These are phyloP conservation scores for Microtus pennsylvanicus DNA, from an alignment of 2,113 vertebrate species.

Conservation along the genomic window DNA sequence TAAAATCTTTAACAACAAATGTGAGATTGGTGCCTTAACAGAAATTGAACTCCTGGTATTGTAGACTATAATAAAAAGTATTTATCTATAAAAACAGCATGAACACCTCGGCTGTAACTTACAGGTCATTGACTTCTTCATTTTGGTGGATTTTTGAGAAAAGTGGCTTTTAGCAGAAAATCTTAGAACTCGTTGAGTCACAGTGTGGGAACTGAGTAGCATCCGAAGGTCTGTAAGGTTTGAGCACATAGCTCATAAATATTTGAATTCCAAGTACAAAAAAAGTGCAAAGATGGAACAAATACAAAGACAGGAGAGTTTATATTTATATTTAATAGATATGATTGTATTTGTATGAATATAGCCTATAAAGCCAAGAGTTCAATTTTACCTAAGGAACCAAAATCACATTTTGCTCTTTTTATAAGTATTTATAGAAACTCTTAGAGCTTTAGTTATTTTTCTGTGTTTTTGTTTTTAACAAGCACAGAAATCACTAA, in stretches of 20 bases:
- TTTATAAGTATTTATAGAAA: neutral
- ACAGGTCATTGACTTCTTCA: slow-evolving; percentile 80
- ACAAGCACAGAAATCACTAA: neutral
- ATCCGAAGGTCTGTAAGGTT: slow-evolving; percentile 51
- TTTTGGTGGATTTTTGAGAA: slow-evolving; percentile 74
- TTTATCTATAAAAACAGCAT: slow-evolving; percentile 79
- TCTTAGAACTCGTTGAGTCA: slow-evolving; percentile 47
- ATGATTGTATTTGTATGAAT: slow-evolving; percentile 49
- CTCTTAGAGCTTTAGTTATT: neutral
- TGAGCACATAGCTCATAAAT: slow-evolving; percentile 77
- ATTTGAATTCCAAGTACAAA: slow-evolving; percentile 67
- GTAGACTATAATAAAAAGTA: slow-evolving; percentile 76
- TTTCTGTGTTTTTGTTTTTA: neutral
- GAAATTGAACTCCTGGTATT: slow-evolving; percentile 74
- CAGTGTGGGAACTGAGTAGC: slow-evolving; percentile 43
- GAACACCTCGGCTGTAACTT: slow-evolving; percentile 80
- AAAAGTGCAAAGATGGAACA: slow-evolving; percentile 45
- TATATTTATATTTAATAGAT: neutral
- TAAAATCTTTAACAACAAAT: neutral
- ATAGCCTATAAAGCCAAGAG: slow-evolving; percentile 53
- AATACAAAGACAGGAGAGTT: slow-evolving; percentile 52
- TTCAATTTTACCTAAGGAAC: slow-evolving; percentile 77
- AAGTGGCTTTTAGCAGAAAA: slow-evolving; percentile 75
- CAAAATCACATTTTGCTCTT: neutral
- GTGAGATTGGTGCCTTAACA: slow-evolving; percentile 67